Conservation (phyloP, 64 coral and sea anemone genomes). For the Orbicella faveolata region DNA sequence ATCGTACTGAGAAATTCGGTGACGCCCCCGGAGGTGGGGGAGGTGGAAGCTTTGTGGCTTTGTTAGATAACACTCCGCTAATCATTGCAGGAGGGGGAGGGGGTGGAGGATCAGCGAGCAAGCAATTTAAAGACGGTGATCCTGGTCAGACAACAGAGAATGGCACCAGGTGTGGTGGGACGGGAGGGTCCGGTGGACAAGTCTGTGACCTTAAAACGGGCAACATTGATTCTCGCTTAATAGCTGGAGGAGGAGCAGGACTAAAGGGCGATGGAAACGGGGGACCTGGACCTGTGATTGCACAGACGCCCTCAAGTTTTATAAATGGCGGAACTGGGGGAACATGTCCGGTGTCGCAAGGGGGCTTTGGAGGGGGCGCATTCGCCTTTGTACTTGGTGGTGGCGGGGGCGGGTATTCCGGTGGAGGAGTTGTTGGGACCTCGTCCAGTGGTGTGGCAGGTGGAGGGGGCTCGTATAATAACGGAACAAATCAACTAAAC, state of each 20-base stretch:
- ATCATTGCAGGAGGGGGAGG: conserved; percentile 53
- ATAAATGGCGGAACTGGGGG: conserved; percentile 36
- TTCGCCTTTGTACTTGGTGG: conserved; percentile 11
- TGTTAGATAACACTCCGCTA: conserved; percentile 14
- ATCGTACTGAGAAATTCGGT: not conserved
- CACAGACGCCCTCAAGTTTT: conserved; percentile 8
- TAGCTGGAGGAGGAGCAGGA: conserved; percentile 43
- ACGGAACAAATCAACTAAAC: conserved; percentile 17
- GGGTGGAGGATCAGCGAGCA: not conserved
- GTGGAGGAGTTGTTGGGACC: conserved; percentile 52
- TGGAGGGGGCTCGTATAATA: conserved; percentile 19
- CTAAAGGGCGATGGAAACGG: not conserved
- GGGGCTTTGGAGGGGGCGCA: conserved; percentile 61
- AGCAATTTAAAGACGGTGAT: not conserved
- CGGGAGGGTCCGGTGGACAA: conserved; percentile 35
- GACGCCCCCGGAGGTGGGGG: not conserved
- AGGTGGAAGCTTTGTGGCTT: conserved; percentile 37
- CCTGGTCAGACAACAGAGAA: conserved; percentile 13
- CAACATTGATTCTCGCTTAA: not conserved
- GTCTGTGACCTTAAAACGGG: not conserved
- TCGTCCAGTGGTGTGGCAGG: not conserved
- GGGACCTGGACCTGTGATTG: not conserved
- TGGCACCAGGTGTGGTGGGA: conserved; percentile 57
- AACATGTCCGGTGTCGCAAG: not conserved
- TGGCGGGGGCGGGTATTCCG: not conserved